A percentile compares a stretch with the other conserved stretches of the same genome.
Conservation (phyloP, 2,113 vertebrate genomes). For the Tyto alba region DNA sequence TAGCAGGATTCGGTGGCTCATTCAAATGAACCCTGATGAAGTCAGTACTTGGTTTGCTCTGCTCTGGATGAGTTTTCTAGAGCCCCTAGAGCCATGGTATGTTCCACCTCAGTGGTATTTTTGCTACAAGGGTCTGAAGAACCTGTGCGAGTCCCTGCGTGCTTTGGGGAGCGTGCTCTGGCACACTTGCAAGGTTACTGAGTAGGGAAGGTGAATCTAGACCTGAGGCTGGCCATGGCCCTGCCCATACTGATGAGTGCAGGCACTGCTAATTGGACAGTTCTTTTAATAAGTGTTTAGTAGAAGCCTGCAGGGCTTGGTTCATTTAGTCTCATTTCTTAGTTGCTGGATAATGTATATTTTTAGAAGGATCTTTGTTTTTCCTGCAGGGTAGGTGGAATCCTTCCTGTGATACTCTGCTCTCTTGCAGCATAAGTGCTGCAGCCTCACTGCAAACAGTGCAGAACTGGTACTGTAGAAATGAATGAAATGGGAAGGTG, state of each 20-base stretch:
- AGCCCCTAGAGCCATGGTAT: background rate
- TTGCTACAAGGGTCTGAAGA: background rate
- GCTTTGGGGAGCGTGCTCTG: background rate
- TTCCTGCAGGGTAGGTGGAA: conserved; percentile 30
- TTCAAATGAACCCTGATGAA: background rate
- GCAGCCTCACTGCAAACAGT: background rate
- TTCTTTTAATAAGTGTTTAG: background rate
- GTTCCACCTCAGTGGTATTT: background rate
- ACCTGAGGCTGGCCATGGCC: fast-evolving
- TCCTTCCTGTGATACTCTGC: background rate
- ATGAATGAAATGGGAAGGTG: fast-evolving
- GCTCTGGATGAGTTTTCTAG: background rate
- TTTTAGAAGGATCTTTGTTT: conserved; percentile 33
- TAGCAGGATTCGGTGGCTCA: background rate
- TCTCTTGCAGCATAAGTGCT: background rate
- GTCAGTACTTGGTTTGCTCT: background rate
- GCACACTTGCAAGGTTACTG: background rate
- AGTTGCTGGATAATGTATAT: conserved; percentile 8
- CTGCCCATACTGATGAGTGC: background rate
- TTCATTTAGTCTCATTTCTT: conserved; percentile 15
- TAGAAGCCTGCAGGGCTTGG: background rate
- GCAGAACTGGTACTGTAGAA: background rate
- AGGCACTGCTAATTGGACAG: background rate
- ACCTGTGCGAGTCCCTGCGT: background rate
- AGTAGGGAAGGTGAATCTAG: background rate